phyloP scores from a whole-genome alignment of 2,797 vertebrate genomes.

The Botia almorhae region DNA sequence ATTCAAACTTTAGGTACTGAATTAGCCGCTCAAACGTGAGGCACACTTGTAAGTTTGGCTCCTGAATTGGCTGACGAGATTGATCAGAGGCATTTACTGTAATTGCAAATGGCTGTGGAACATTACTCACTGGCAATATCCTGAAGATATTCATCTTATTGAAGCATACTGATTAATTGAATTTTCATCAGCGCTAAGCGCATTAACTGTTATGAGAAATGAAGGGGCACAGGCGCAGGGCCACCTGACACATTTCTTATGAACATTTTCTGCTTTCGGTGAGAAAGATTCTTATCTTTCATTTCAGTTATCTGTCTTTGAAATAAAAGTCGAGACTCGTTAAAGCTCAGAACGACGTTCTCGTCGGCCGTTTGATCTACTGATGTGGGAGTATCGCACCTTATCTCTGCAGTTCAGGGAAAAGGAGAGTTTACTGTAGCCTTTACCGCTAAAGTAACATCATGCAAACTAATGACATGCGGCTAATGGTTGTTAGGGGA shows the following conservation, averaged over 20 bases:
- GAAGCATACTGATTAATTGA: constrained; percentile 59
- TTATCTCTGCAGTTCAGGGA: background rate
- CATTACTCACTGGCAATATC: constrained; percentile 63
- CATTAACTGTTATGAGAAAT: constrained; percentile 60
- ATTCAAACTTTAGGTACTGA: background rate
- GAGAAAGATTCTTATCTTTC: constrained; percentile 34
- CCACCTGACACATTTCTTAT: constrained; percentile 27
- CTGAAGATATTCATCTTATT: constrained; percentile 61
- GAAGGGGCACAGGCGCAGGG: constrained; percentile 32
- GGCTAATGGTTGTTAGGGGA: background rate
- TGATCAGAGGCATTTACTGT: constrained; percentile 62
- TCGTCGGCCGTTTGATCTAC: constrained; percentile 30
- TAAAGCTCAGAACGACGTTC: constrained; percentile 19
- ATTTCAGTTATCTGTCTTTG: constrained; percentile 44
- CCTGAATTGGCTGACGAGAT: constrained; percentile 48
- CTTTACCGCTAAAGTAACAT: background rate
- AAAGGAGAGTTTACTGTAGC: constrained; percentile 11
- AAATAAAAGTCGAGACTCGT: constrained; percentile 31
- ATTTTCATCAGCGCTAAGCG: constrained; percentile 58
- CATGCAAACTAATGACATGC: background rate
- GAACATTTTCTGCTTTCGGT: constrained; percentile 30
- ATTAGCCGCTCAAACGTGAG: background rate
- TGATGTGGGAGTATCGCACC: constrained; percentile 28
- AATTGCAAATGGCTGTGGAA: constrained; percentile 58
- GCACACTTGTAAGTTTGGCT: background rate